phyloP scores from a whole-genome alignment of 2,113 vertebrate species.

The Muscicapa adusta region DNA sequence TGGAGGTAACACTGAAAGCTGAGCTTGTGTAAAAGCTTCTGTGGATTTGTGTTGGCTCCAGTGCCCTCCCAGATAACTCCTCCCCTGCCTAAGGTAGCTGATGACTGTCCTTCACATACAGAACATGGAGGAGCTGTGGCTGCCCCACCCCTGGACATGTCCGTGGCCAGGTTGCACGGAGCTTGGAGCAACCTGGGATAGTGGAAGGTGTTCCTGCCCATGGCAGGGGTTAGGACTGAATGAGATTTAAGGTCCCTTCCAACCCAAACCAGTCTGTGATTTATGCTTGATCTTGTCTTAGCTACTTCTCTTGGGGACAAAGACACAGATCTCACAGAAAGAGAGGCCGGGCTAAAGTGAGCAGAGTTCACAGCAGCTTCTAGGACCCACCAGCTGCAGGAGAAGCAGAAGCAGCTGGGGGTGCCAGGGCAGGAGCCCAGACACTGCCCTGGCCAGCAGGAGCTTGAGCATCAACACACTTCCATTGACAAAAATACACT shows the following conservation, averaged over 20 bases:
- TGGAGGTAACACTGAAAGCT: not conserved
- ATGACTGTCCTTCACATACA: not conserved
- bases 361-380: not conserved
- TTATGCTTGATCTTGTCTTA: not conserved
- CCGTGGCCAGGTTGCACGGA: accelerated
- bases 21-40: not conserved
- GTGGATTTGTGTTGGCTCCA: not conserved
- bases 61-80: not conserved
- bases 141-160: not conserved
- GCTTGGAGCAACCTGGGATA: not conserved
- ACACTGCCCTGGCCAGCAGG: not conserved
- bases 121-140: accelerated
- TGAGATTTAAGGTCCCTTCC: not conserved
- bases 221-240: not conserved
- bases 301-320: not conserved
- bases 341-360: not conserved
- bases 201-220: not conserved
- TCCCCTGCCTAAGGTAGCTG: not conserved
- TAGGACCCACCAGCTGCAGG: no score
- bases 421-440: not conserved
- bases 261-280: not conserved
- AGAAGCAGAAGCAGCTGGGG: not conserved
- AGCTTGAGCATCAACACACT: not conserved
- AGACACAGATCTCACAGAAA: not conserved
- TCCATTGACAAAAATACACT: not conserved